Evolutionary conservation across 1,140 invertebrate genomes (phyloP), one percentile per base, ranked within the genome.

Genomic region (Sminthurinus signatus): DNA sequence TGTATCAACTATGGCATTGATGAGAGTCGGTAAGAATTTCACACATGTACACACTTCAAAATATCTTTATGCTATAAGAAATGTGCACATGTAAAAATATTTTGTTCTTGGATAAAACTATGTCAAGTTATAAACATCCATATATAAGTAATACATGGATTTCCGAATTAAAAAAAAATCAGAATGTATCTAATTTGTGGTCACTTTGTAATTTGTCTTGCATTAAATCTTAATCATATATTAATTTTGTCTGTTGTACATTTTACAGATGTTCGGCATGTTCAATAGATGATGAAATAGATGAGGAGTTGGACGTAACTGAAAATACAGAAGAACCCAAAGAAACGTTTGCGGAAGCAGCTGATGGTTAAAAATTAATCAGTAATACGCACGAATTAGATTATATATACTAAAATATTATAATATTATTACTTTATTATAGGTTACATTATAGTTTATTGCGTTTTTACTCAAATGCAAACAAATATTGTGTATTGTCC

Each of bases 1-100:
- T 96, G 93, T 75, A 83, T 93, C 42, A 91, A 93, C 75, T 95
- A 94, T 78, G 93, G 93, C 3, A 88, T 93, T 59, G 90, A 92
- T 73, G 89, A 93, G 73, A 91, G 84, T 73, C 81, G 83, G 79
- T 87, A 77, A 75, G 17, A 17, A 27, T 52, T n/a, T n/a, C n/a
- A n/a, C 50, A 52, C 5, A 14, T 23, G 5, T 19, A 8, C 10
- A 56, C 19, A 8, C 31, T n/a, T 36, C 10, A 39, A 39, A 36
- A 36, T 21, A 17, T 8, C 32, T 36, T n/a, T n/a, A n/a, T n/a
- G n/a, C n/a, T n/a, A n/a, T n/a, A n/a, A n/a, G 28, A 36, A 36
- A 36, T 8, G 32, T 36, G 32, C 15, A 8, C 32, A 36, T 8
- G 5, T 36, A 57, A 32, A 36, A 28, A 21, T 36, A 36, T 36